These are phyloP conservation scores for Idris sp. DNA, from an alignment of 1,140 invertebrate genomes.

Conservation along the genomic window DNA sequence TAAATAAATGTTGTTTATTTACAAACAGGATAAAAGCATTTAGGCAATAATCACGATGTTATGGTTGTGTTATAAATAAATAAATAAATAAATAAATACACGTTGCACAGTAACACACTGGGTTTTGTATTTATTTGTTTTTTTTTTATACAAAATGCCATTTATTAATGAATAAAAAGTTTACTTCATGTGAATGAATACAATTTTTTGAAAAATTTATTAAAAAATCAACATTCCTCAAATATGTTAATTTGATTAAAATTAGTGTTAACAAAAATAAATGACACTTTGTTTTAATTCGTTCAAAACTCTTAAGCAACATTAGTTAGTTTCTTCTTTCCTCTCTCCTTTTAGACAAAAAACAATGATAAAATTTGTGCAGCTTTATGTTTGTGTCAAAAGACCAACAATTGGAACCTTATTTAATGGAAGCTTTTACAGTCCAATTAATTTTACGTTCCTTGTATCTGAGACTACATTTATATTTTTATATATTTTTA, in stretches of 20 bases:
- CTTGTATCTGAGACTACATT: neutral
- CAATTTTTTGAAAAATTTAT: constrained; percentile 9
- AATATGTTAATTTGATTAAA: constrained; percentile 9
- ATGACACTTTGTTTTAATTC: constrained; percentile 38
- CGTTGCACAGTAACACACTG: constrained; percentile 55
- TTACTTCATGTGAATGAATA: constrained; percentile 5
- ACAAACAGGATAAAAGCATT: constrained; percentile 56
- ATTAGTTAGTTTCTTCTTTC: constrained; percentile 16
- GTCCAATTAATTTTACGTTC: constrained; percentile 13
- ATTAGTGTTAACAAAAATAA: constrained; percentile 31
- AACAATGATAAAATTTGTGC: constrained; percentile 58
- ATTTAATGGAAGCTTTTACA: constrained; percentile 22
- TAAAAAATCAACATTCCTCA: constrained; percentile 1
- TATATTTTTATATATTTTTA: constrained; percentile 6
- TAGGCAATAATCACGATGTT: constrained; percentile 42
- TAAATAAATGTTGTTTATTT: constrained; percentile 58
- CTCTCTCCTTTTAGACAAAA: constrained; percentile 19
- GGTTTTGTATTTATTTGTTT: constrained; percentile 56
- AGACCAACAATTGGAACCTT: constrained; percentile 33
- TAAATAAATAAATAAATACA: constrained; percentile 59
- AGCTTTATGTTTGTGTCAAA: constrained; percentile 30
- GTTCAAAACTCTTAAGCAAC: constrained; percentile 32
- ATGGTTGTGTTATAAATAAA: constrained; percentile 52
- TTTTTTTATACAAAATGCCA: constrained; percentile 25
- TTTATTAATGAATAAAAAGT: constrained; percentile 12